Base-by-base conservation (phyloP, 2,888 invertebrate genomes). In the Drosophila nr. perissopoda region DNA sequence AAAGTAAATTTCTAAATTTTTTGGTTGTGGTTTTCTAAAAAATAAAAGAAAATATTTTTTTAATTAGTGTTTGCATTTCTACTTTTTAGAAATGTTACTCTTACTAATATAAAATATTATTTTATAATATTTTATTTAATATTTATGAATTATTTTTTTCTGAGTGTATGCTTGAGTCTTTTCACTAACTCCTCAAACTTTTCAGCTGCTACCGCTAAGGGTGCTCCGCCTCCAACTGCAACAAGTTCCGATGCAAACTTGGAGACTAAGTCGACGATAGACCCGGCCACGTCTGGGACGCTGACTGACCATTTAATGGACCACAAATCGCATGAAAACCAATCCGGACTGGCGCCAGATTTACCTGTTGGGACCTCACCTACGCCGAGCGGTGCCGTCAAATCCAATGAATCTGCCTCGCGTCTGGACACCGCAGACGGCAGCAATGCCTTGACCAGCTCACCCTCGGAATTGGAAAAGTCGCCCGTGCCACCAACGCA, bases 291-390 rank as follows among this genome's bases (percentile, higher is more conserved):
- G 8, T 91, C 91, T 59, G 93, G 93, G 78, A 91, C 92, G 27
- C 92, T 93, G 58, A 90, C 82, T 71, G 93, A 92, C 69, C 92
- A 92, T 79, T 80, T 93, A 67, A 91, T 90, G 21, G 91, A 92
- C 80, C 78, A 91, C 36, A 93, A 92, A 75, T 89, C 81, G 29
- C 77, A 93, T 13, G 93, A 93, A 62, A 91, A 71, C 38, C 92
- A 92, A 72, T 85, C 92, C 52, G 91, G 90, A 49, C 78, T 86
- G 29, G 75, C 82, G 33, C 72, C 85, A 36, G 82, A 86, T 16
- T 16, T 25, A 4, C 8, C 25, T 45, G 77, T 78, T 40, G 85
- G 80, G 8, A 78, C 76, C 21, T 90, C 91, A 36, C 89, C 92
- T 11, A 81, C 90, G 4, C 82, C 92, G 7, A 92, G 92, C 66